Base-by-base conservation (phyloP, 2,888 invertebrate genomes). In the Patella caerulea region DNA sequence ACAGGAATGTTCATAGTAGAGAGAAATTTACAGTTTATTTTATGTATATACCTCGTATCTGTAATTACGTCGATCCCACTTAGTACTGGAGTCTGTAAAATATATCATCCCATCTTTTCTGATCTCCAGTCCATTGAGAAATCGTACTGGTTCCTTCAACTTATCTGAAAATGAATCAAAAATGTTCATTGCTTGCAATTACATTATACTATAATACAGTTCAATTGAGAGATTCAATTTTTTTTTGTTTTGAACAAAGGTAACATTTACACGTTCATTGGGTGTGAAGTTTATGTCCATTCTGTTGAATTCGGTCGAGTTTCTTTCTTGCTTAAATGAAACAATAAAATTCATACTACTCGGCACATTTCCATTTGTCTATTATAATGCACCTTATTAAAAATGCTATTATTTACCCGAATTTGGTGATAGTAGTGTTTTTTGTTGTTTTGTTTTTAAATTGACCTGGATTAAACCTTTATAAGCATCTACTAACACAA, bases 41-140 rank as follows among this genome's bases (percentile, higher is more conserved):
- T 24, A 24, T 45, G 5, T 45, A 9, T 45, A 45, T 81, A 86
- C 87, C 83, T 86, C 87, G 78, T 85, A 86, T 83, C 84, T 82
- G 79, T 85, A 85, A 76, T 87, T 81, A 19, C 86, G 73, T 19
- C 87, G 80, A 24, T 86, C 85, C 87, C 87, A 87, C 80, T 85
- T 86, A 14, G 79, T 81, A 19, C 84, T 83, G 12, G 87, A 86
- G 73, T 87, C 87, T 5, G 87, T 86, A 71, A 87, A 86, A 73
- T 86, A 86, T 17, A 87, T 78, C 15, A 80, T 55, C 4, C 86
- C 86, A 69, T 86, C 81, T 3, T 71, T 74, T 11, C 82, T 77
- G 56, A 87, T 86, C 56, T 86, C 87, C 34, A 87, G 72, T 70
- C 84, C 84, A 81, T 87, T 87, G 45, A 87, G 82, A 75, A 87